Evolutionary conservation across 2,797 vertebrate species (phyloP).

Genomic region (Pangasius mekongensis): DNA sequence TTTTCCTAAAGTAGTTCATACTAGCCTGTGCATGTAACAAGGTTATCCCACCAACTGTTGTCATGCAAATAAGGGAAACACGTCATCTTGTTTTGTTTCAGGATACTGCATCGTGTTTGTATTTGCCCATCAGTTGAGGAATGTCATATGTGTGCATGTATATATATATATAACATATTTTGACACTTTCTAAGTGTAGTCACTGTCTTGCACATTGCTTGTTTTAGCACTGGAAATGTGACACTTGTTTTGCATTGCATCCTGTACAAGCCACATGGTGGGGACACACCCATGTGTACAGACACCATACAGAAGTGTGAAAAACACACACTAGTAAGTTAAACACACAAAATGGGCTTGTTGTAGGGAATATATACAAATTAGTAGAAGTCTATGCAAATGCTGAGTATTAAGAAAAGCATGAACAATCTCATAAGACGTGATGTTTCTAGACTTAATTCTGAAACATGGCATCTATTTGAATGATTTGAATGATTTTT

Average conservation of each 20-base stretch:
- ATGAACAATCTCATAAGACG: neutral
- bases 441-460: neutral
- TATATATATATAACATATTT: neutral
- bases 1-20: neutral
- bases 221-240: neutral
- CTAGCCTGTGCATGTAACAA: neutral
- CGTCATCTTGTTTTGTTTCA: neutral
- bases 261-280: constrained; percentile 15
- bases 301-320: neutral
- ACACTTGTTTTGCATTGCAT: neutral
- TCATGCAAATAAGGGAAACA: neutral
- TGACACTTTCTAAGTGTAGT: neutral
- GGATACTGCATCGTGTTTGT: neutral
- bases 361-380: neutral
- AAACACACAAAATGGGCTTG: neutral
- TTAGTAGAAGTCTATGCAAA: neutral
- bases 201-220: neutral
- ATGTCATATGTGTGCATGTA: no score
- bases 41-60: neutral
- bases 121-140: neutral
- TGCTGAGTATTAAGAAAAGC: neutral
- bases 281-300: neutral
- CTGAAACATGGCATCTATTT: neutral
- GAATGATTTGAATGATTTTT: neutral
- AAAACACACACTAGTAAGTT: neutral